Evolutionary conservation across 2,888 invertebrate genomes (phyloP).

Genomic region (Heteromurus nitidus): DNA sequence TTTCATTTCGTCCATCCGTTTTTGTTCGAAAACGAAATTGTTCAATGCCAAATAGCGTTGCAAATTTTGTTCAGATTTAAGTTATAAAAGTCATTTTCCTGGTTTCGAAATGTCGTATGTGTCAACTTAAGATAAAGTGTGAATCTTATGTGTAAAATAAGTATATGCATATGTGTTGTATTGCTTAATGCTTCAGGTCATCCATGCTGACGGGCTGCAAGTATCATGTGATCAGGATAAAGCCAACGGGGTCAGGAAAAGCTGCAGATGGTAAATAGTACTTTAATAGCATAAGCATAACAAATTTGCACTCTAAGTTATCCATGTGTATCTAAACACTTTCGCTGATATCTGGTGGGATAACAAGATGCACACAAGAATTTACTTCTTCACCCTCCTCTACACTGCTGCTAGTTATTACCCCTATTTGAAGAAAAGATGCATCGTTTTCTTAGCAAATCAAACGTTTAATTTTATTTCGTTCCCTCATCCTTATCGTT

Average conservation of each 20-base stretch:
- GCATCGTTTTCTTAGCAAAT: too few species aligned
- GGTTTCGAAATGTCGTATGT: slow-evolving; percentile 24
- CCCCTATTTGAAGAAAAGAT: too few species aligned
- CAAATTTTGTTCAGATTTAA: too few species aligned
- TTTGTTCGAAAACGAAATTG: too few species aligned
- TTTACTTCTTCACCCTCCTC: too few species aligned
- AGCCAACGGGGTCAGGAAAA: slow-evolving; percentile 73
- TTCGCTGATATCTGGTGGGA: too few species aligned
- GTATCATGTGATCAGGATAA: slow-evolving; percentile 75
- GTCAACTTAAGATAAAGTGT: slow-evolving; percentile 1
- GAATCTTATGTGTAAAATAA: neutral
- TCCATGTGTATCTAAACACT: too few species aligned
- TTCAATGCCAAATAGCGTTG: too few species aligned
- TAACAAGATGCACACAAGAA: too few species aligned
- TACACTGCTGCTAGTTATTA: too few species aligned
- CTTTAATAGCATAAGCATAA: slow-evolving; percentile 32
- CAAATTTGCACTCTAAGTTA: slow-evolving; percentile 33
- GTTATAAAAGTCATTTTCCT: slow-evolving; percentile 20
- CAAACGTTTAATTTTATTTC: slow-evolving; percentile 6
- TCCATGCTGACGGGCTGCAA: slow-evolving; percentile 74
- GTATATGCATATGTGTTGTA: neutral
- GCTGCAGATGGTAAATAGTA: slow-evolving; percentile 73
- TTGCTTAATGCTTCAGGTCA: slow-evolving; percentile 47
- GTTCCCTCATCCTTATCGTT: too few species aligned
- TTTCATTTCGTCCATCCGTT: too few species aligned